These are phyloP conservation scores for Fistularia tabacaria DNA, from an alignment of 2,797 vertebrate species.

Conservation along the genomic window DNA sequence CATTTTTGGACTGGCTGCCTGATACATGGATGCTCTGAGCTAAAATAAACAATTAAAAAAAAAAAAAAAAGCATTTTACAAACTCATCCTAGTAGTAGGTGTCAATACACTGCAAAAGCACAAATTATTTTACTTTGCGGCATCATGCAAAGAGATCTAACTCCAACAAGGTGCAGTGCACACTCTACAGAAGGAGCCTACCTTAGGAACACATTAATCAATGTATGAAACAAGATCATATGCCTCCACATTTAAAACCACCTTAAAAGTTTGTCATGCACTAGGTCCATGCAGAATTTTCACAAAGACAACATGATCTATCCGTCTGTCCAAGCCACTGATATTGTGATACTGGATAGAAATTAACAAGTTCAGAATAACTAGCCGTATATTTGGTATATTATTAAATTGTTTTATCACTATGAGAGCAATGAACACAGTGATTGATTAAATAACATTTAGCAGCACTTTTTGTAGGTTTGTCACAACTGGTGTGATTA, in stretches of 20 bases:
- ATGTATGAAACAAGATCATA: conserved; percentile 34
- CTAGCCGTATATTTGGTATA: too few species aligned
- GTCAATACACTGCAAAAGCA: conserved; percentile 52
- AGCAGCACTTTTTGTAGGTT: conserved; percentile 20
- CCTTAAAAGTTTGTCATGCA: conserved; percentile 56
- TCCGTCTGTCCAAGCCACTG: conserved; percentile 27
- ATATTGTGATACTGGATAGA: conserved; percentile 27
- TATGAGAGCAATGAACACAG: conserved; percentile 23
- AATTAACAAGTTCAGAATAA: conserved; percentile 21
- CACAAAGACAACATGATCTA: conserved; percentile 48
- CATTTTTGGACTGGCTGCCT: conserved; percentile 29
- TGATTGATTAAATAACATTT: conserved; percentile 16
- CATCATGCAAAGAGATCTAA: conserved; percentile 63
- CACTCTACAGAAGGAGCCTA: conserved; percentile 25
- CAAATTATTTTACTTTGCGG: conserved; percentile 50
- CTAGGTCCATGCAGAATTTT: conserved; percentile 61
- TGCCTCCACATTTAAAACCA: conserved; percentile 46
- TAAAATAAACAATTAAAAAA: too few species aligned
- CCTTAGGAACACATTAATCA: conserved; percentile 33
- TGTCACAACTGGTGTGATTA: conserved; percentile 7
- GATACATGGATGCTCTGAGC: neutral
- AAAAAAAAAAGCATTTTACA: too few species aligned
- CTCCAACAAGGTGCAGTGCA: conserved; percentile 16
- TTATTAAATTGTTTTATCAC: conserved; percentile 31
- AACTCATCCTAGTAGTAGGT: conserved; percentile 18